Evolutionary conservation across 1,140 invertebrate genomes (phyloP).

Genomic region (Danaus plexippus): DNA sequence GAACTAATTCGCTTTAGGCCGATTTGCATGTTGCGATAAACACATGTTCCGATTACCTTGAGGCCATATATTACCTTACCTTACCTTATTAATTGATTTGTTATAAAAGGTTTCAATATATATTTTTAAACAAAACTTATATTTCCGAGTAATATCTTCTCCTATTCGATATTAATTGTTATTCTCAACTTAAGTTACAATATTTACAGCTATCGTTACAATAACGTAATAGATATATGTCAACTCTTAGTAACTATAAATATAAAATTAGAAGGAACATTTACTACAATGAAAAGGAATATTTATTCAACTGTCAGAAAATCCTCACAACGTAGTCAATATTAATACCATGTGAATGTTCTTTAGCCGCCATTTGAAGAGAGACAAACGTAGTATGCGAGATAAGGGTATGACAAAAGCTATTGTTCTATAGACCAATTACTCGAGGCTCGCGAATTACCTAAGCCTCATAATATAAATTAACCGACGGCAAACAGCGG

Average conservation of each 20-base stretch:
- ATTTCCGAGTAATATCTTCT: no score
- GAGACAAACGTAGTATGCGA: conserved; percentile 58
- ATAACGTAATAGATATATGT: no score
- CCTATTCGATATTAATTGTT: no score
- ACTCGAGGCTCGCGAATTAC: conserved; percentile 69
- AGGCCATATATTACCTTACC: conserved; percentile 17
- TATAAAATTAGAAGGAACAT: no score
- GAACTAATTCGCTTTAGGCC: conserved; percentile 69
- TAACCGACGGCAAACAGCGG: conserved; percentile 69
- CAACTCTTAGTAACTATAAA: no score
- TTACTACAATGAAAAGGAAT: conserved; percentile 5
- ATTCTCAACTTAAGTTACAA: no score
- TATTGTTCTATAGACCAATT: conserved; percentile 70
- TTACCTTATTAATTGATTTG: no score
- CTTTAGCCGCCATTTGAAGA: conserved; percentile 49
- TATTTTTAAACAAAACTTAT: no score
- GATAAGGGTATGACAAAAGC: conserved; percentile 71
- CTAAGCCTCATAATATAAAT: conserved; percentile 72
- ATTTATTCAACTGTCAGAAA: conserved; percentile 16
- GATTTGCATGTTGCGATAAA: conserved; percentile 70
- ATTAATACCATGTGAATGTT: conserved; percentile 51
- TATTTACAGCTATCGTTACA: no score
- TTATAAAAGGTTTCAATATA: no score
- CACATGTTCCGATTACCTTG: conserved; percentile 61
- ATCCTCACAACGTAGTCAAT: conserved; percentile 19